A percentile compares a stretch with the other conserved stretches of the same genome.
phyloP scores from a whole-genome alignment of 2,888 invertebrate genomes.

The Acleris sparsana region DNA sequence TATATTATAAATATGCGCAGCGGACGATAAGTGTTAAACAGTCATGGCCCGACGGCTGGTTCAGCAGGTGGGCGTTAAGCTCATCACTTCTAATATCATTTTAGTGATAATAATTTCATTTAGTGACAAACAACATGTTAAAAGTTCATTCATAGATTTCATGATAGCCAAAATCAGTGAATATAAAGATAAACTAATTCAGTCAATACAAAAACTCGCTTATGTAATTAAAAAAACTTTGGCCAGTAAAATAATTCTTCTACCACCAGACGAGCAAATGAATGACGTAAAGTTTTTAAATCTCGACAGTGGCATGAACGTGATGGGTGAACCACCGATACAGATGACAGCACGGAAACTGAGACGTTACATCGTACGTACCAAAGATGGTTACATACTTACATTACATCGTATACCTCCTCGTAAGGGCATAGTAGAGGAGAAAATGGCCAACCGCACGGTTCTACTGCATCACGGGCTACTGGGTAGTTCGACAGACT shows the following conservation, averaged over 20 bases:
- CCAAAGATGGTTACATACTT: constrained; percentile 15
- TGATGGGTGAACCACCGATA: background rate
- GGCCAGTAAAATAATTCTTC: background rate
- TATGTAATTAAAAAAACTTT: background rate
- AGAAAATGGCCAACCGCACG: background rate
- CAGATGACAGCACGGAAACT: background rate
- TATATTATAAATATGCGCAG: background rate
- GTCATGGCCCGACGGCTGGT: background rate
- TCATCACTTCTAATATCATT: background rate
- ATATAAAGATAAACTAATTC: background rate
- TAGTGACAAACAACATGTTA: constrained; percentile 2
- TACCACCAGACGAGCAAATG: no score
- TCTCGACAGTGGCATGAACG: no score
- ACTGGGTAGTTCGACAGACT: constrained; percentile 21
- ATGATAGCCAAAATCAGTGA: background rate
- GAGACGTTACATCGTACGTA: background rate
- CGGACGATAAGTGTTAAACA: background rate
- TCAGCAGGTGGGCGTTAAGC: background rate
- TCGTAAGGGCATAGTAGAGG: background rate
- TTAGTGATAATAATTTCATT: background rate
- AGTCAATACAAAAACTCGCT: background rate
- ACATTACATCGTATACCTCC: constrained; percentile 5
- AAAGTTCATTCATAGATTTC: background rate
- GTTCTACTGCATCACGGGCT: constrained; percentile 19
- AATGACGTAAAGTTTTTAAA: no score